These are phyloP conservation scores for Dynastes maya DNA, from an alignment of 2,888 invertebrate species.

Conservation along the genomic window DNA sequence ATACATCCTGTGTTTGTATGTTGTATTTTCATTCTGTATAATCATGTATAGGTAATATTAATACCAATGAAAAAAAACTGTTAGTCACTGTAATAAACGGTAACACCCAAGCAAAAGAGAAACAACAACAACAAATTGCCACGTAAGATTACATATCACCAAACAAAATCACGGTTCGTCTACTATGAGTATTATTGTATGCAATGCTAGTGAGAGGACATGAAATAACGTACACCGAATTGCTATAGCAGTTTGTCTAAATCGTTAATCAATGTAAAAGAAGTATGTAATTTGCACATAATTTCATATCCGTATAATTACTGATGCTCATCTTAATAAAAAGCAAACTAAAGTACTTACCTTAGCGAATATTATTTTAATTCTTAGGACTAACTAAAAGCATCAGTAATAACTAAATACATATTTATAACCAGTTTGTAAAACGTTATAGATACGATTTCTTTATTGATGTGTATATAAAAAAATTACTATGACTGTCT, in stretches of 20 bases:
- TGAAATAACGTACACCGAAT: slow-evolving; percentile 31
- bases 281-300: neutral
- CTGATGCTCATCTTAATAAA: slow-evolving; percentile 27
- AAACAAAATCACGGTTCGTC: slow-evolving; percentile 1
- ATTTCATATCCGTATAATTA: slow-evolving; percentile 30
- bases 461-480: too few relatives aligned
- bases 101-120: slow-evolving; percentile 37
- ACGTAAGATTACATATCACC: neutral
- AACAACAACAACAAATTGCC: slow-evolving; percentile 21
- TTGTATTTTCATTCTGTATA: slow-evolving; percentile 2
- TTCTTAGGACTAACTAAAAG: slow-evolving; percentile 22
- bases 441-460: too few relatives aligned
- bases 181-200: slow-evolving; percentile 32
- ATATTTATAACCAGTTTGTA: too few relatives aligned
- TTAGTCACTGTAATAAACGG: slow-evolving; percentile 38
- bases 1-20: neutral
- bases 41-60: neutral
- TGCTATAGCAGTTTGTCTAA: neutral
- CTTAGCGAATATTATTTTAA: neutral
- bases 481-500: neutral
- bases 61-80: slow-evolving; percentile 11
- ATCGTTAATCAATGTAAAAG: too few relatives aligned
- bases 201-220: slow-evolving; percentile 29
- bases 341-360: slow-evolving; percentile 17
- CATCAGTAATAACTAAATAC: slow-evolving; percentile 22